A percentile compares a stretch with the other conserved stretches of the same genome.
Conservation (phyloP, 2,888 invertebrate genomes). For the Spisula solida region DNA sequence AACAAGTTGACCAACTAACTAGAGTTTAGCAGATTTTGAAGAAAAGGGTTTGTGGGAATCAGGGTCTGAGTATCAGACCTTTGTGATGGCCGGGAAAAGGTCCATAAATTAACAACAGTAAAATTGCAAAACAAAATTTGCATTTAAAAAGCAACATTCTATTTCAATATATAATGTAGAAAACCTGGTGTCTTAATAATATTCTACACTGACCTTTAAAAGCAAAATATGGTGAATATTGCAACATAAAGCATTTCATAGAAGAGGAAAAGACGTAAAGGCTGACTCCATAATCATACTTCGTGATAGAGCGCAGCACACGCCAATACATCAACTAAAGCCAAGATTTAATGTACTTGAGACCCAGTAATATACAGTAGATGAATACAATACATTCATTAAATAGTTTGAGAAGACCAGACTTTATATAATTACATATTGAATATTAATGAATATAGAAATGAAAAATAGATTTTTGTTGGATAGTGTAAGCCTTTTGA, state of each 20-base stretch:
- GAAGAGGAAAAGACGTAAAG: background rate
- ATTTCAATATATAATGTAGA: background rate
- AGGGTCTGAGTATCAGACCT: no score
- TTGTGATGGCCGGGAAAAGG: no score
- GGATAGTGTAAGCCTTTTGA: no score
- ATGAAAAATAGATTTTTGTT: constrained; percentile 2
- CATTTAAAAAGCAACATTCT: background rate
- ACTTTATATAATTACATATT: background rate
- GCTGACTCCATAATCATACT: constrained; percentile 9
- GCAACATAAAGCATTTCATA: background rate
- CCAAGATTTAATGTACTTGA: background rate
- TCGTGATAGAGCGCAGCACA: background rate
- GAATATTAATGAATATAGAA: background rate
- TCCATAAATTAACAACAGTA: no score
- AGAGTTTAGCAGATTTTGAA: no score
- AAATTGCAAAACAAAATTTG: no score
- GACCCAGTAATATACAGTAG: background rate
- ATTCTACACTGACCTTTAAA: background rate
- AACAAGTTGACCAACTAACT: no score
- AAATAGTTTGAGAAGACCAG: background rate
- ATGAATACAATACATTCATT: background rate
- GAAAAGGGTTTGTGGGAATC: no score
- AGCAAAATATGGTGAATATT: background rate
- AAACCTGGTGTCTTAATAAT: background rate
- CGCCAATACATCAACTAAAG: background rate